Percentiles rank a stretch among this genome's conserved stretches.
These are phyloP conservation scores for Abramis brama DNA, from an alignment of 2,113 vertebrate genomes.

Conservation along the genomic window DNA sequence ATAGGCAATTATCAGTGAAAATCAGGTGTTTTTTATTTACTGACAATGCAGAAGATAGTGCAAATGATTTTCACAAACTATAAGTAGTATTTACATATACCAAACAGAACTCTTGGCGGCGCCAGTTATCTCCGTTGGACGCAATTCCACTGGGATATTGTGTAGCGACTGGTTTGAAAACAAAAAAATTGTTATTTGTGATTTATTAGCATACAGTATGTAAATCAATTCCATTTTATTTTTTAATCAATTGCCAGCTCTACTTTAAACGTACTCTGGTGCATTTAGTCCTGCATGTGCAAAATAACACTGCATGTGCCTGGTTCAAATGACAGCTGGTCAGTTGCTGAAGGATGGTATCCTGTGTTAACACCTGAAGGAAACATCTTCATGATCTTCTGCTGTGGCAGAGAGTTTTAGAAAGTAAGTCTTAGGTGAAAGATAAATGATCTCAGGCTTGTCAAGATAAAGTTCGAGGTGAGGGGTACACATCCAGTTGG, in stretches of 20 bases:
- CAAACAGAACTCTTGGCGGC: no score
- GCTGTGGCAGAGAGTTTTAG: conserved; percentile 9
- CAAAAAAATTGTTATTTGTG: no score
- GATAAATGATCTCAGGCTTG: background rate
- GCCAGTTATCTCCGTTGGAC: no score
- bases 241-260: background rate
- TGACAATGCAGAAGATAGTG: no score
- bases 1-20: no score
- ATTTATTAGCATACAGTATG: no score
- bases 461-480: conserved; percentile 20
- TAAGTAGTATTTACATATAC: no score
- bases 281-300: no score
- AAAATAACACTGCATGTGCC: background rate
- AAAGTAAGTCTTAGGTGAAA: background rate
- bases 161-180: no score
- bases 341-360: background rate
- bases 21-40: no score
- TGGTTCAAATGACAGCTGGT: background rate
- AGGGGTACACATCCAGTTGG: conserved; percentile 3
- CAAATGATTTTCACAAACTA: no score
- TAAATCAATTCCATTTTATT: background rate
- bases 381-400: background rate
- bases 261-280: background rate
- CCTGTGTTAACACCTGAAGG: background rate
- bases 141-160: no score